Evolutionary conservation across 2,888 invertebrate species (phyloP), one percentile per base, ranked within the genome.

Genomic region (Venusia cambrica): DNA sequence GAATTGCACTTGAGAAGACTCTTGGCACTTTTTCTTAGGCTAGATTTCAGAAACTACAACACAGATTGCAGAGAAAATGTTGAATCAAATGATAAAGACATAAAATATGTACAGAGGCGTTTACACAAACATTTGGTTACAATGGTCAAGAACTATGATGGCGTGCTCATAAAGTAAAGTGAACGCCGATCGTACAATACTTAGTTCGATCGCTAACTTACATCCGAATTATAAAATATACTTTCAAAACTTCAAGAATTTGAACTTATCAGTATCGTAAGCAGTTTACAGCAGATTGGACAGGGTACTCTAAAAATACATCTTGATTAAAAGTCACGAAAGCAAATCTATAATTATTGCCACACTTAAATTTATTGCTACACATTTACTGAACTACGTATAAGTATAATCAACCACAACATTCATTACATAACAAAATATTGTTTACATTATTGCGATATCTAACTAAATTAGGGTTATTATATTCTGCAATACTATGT

Each of bases 341-440:
- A 84, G 81, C 83, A 74, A 80, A 76, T 74, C 71, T 74, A 76
- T 67, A 62, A 62, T 87, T 85, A 85, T 85, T 87, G 84, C 85
- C 81, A 84, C 74, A 74, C 81, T 78, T 81, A 80, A 67, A 52
- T 39, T 83, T 87, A 87, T 87, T 87, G 85, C 85, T 87, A 87
- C 83, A 83, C 79, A 84, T 74, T 73, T 67, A 81, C 68, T 55
- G 68, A 48, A 70, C 79, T 81, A 81, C 74, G 63, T 74, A 68
- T 62, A 62, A 68, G n/a, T 72, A 71, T 68, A 67, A 69, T 68
- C 72, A 76, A 69, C 76, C 74, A 84, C 83, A 83, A 85, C 83
- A 83, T 84, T 68, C 67, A 78, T 78, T 79, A 77, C n/a, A n/a
- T n/a, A 76, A 84, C 38, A 38, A 63, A 83, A 76, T 73, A 75